phyloP scores from a whole-genome alignment of 2,888 invertebrate genomes.

The Gonocerus acuteangulatus region DNA sequence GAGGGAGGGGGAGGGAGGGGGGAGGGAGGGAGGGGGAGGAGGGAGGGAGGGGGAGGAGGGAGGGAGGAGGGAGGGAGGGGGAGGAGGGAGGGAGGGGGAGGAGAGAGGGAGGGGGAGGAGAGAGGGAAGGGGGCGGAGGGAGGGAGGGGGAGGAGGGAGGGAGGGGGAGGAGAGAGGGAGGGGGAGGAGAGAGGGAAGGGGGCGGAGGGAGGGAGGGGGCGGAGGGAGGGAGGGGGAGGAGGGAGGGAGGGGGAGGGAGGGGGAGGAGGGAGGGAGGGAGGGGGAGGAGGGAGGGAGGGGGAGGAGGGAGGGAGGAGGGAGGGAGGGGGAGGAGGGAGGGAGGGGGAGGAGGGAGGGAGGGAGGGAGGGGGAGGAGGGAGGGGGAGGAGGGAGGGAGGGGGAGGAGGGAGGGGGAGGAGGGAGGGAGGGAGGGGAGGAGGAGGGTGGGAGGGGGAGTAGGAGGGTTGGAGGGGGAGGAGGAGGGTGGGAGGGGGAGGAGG shows the following conservation, averaged over 20 bases:
- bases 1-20: too few relatives aligned
- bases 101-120: too few relatives aligned
- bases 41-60: too few relatives aligned
- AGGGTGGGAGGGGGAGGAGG: neutral
- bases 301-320: constrained; percentile 14
- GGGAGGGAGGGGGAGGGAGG: too few relatives aligned
- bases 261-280: constrained; percentile 2
- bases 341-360: constrained; percentile 24
- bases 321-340: constrained; percentile 18
- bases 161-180: neutral
- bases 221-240: neutral
- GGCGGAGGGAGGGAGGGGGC: neutral
- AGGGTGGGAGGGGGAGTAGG: neutral
- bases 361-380: too few relatives aligned
- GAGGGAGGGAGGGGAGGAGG: neutral
- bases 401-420: constrained; percentile 19
- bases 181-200: neutral
- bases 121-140: neutral
- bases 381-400: constrained; percentile 25
- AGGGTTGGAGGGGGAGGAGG: neutral
- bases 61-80: too few relatives aligned
- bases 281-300: constrained; percentile 3
- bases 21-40: too few relatives aligned
- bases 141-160: neutral
- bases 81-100: too few relatives aligned